Evolutionary conservation across 2,888 invertebrate genomes (phyloP).

Genomic region (Lumbricus terrestris): DNA sequence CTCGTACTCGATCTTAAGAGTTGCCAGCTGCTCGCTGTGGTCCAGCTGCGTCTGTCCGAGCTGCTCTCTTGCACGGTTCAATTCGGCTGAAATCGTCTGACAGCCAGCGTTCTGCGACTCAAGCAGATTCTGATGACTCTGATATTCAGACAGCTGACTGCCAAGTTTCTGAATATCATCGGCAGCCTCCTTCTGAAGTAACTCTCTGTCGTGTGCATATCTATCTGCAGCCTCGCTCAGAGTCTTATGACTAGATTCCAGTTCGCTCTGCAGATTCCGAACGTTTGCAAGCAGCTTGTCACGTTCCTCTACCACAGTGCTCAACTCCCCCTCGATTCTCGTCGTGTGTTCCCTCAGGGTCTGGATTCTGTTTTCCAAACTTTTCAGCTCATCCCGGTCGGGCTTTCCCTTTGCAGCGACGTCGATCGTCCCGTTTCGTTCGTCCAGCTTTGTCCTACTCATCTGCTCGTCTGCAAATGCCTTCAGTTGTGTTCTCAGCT

Average conservation of each 20-base stretch:
- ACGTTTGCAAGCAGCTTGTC: neutral
- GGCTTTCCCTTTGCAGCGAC: neutral
- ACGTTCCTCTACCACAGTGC: neutral
- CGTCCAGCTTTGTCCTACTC: neutral
- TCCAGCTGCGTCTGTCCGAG: neutral
- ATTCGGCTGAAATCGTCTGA: neutral
- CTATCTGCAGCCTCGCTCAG: neutral
- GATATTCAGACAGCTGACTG: neutral
- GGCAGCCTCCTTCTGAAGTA: neutral
- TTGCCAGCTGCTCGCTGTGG: neutral
- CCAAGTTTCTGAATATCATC: neutral
- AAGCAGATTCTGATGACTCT: neutral
- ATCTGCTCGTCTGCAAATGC: neutral
- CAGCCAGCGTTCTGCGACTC: neutral
- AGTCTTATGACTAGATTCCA: neutral
- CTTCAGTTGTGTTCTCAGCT: constrained; percentile 21
- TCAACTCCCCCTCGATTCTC: constrained; percentile 14
- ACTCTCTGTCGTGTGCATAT: neutral
- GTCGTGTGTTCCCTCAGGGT: neutral
- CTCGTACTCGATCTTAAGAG: constrained; percentile 21
- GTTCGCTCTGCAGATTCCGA: neutral
- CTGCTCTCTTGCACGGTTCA: neutral
- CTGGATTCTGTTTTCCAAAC: neutral
- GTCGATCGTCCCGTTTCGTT: neutral
- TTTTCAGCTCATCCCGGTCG: neutral